These are phyloP conservation scores for Morpho deidamia DNA, from an alignment of 2,888 invertebrate genomes.

Conservation along the genomic window DNA sequence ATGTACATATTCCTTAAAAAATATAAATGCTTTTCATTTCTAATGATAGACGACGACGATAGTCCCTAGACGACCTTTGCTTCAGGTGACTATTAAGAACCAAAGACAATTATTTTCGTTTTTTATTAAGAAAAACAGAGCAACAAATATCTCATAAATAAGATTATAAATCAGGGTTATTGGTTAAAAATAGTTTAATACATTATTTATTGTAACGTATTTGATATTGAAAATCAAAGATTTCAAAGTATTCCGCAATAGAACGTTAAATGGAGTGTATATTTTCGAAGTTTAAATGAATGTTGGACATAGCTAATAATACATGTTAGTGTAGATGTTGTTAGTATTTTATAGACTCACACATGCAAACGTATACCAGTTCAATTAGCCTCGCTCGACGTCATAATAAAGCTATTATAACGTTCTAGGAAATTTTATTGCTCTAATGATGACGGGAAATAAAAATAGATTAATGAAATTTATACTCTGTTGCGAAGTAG, in stretches of 20 bases:
- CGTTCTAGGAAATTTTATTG: conserved; percentile 23
- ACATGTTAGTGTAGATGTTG: not conserved
- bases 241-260: not conserved
- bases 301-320: not conserved
- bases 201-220: too few relatives aligned
- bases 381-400: conserved; percentile 21
- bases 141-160: too few relatives aligned
- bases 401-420: conserved; percentile 22
- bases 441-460: conserved; percentile 16
- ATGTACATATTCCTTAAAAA: too few relatives aligned
- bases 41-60: too few relatives aligned
- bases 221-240: not conserved
- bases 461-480: conserved; percentile 11
- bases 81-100: too few relatives aligned
- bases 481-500: not conserved
- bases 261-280: too few relatives aligned
- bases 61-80: too few relatives aligned
- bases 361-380: conserved; percentile 14
- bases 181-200: too few relatives aligned
- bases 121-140: too few relatives aligned
- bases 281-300: not conserved
- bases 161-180: too few relatives aligned
- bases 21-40: too few relatives aligned
- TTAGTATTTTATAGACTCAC: conserved; percentile 2
- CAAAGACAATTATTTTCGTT: too few relatives aligned